A percentile compares a stretch with the other conserved stretches of the same genome.
Evolutionary conservation across 2,797 vertebrate genomes (phyloP).

Genomic region (Eupleurogrammus muticus): DNA sequence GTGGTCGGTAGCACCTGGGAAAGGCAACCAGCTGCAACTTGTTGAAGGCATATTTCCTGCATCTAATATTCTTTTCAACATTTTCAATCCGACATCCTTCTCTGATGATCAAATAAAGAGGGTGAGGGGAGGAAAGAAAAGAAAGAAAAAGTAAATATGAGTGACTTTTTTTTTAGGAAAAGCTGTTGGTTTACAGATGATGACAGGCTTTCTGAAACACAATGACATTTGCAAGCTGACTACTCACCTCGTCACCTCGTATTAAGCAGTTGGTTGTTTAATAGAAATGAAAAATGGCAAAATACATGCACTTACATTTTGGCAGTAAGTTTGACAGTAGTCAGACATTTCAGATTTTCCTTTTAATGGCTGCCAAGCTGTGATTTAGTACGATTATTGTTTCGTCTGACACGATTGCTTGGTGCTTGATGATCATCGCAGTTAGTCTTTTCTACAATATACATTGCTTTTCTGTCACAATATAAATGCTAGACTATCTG

Average conservation of each 20-base stretch:
- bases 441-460: too few species aligned
- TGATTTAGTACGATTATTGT: neutral
- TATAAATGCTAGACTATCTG: neutral
- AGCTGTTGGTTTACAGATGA: constrained; percentile 8
- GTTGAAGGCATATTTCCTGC: constrained; percentile 99
- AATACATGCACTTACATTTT: neutral
- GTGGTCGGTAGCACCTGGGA: constrained; percentile 97
- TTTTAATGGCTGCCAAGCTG: neutral
- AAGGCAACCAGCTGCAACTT: constrained; percentile 98
- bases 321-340: neutral
- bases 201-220: neutral
- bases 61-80: constrained; percentile 98
- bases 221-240: neutral
- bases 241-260: neutral
- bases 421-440: too few species aligned
- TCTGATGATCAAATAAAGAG: constrained; percentile 83
- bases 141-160: constrained; percentile 54
- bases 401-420: neutral
- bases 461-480: too few species aligned
- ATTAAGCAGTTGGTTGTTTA: neutral
- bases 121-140: constrained; percentile 40
- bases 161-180: constrained; percentile 39
- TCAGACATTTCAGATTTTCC: neutral
- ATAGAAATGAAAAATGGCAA: neutral
- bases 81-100: constrained; percentile 99